phyloP scores from a whole-genome alignment of 2,113 vertebrate species.

The Petrocephalus zakoni region DNA sequence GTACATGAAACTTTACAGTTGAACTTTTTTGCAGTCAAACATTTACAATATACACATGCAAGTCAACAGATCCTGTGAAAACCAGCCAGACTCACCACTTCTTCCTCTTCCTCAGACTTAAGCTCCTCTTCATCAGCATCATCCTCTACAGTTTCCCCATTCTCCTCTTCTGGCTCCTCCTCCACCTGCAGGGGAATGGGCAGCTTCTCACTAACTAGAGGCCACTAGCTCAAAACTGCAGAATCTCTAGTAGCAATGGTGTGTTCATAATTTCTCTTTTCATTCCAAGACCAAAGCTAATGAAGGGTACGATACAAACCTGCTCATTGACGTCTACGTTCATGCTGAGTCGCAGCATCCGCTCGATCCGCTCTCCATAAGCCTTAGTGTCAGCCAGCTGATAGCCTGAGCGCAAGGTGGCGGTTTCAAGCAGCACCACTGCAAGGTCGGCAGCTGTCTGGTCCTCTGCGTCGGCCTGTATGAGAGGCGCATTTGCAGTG shows the following conservation, averaged over 20 bases:
- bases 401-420: constrained; percentile 89
- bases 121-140: constrained; percentile 65
- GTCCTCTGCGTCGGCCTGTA: constrained; percentile 80
- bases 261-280: background rate
- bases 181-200: constrained; percentile 70
- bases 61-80: background rate
- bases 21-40: background rate
- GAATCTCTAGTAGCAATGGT: background rate
- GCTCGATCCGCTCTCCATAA: constrained; percentile 90
- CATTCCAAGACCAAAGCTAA: background rate
- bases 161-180: constrained; percentile 71
- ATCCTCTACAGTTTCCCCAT: constrained; percentile 58
- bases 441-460: constrained; percentile 87
- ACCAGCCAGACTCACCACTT: constrained; percentile 38
- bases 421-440: constrained; percentile 88
- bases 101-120: constrained; percentile 59
- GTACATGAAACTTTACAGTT: background rate
- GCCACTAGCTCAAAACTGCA: background rate
- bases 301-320: constrained; percentile 53
- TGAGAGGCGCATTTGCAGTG: background rate
- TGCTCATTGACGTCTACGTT: constrained; percentile 81
- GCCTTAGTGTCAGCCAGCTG: constrained; percentile 88
- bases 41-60: background rate
- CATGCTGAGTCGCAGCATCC: constrained; percentile 92
- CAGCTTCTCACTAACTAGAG: background rate